These are phyloP conservation scores for Dryobota labecula DNA, from an alignment of 2,888 invertebrate genomes.

Conservation along the genomic window DNA sequence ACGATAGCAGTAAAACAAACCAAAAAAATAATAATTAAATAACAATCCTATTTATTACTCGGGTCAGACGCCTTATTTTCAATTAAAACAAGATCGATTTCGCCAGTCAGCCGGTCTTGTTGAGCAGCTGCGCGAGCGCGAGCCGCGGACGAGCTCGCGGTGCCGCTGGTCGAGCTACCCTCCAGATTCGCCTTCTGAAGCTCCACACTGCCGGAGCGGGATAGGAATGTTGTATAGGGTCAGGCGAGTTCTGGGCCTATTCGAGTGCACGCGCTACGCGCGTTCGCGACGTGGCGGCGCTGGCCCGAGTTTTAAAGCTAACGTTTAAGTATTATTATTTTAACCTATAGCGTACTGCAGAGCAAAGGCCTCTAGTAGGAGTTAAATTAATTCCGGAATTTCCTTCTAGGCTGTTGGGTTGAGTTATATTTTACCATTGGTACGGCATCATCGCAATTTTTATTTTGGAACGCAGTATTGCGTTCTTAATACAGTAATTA, in stretches of 20 bases:
- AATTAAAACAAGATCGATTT: slow-evolving; percentile 25
- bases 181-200: slow-evolving; percentile 99
- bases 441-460: background rate
- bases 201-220: slow-evolving; percentile 95
- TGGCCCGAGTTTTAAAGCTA: slow-evolving; percentile 64
- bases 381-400: background rate
- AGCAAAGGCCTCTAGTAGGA: background rate
- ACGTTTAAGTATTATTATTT: slow-evolving; percentile 2
- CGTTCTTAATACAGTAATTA: background rate
- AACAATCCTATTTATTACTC: slow-evolving; percentile 33
- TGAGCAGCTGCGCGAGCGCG: slow-evolving; percentile 97
- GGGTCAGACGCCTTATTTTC: slow-evolving; percentile 29
- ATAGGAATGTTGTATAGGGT: slow-evolving; percentile 88
- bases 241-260: slow-evolving; percentile 78
- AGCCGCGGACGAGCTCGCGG: slow-evolving; percentile 77
- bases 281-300: slow-evolving; percentile 28
- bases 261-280: slow-evolving; percentile 62
- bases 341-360: slow-evolving; percentile 51
- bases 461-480: background rate
- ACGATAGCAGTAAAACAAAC: slow-evolving; percentile 7
- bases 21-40: slow-evolving; percentile 20
- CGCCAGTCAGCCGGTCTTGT: slow-evolving; percentile 96
- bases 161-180: slow-evolving; percentile 81
- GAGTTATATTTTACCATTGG: background rate
- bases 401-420: background rate